Conservation (phyloP, 2,113 vertebrate genomes). For the Heterotilapia buettikoferi region DNA sequence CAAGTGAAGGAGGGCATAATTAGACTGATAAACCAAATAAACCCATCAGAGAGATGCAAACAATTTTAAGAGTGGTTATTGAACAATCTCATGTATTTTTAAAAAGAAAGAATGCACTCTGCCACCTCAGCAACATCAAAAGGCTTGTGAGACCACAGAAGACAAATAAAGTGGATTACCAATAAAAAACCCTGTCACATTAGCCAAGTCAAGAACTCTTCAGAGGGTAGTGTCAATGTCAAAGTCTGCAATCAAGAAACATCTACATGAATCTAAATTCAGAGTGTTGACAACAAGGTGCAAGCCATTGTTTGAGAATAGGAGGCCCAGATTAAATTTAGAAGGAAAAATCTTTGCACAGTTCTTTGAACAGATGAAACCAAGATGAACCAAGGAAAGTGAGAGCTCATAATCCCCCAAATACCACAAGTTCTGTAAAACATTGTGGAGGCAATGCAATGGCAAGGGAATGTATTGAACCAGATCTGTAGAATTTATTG, state of each 20-base stretch:
- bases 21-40: background rate
- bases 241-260: background rate
- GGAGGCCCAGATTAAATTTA: background rate
- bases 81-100: background rate
- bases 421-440: background rate
- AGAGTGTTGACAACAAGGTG: background rate
- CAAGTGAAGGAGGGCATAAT: background rate
- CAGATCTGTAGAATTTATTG: background rate
- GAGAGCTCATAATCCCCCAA: fast-evolving
- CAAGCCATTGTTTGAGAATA: background rate
- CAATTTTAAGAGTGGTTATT: background rate
- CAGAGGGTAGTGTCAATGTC: background rate
- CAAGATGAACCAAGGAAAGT: background rate
- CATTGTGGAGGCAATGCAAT: background rate
- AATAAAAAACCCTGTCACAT: background rate
- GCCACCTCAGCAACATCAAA: background rate
- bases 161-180: background rate
- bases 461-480: background rate
- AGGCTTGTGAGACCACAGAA: background rate
- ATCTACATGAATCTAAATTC: background rate
- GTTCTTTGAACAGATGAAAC: background rate
- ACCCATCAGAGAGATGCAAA: background rate
- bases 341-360: background rate
- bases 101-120: background rate
- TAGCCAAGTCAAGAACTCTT: background rate